Conservation (phyloP, 2,888 invertebrate genomes). For the Resseliella maxima region DNA sequence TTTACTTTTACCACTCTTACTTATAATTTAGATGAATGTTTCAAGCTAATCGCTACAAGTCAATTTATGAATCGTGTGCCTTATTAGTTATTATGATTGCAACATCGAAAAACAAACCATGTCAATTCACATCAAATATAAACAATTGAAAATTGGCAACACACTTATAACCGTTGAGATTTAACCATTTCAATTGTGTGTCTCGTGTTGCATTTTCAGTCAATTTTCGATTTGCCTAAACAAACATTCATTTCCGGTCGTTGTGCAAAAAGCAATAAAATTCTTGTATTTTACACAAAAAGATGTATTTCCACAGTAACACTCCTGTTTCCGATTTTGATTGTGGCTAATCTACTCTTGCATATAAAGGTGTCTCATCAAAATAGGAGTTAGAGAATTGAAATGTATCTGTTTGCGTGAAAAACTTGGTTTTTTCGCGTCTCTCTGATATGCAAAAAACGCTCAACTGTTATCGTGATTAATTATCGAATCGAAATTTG, state of each 20-base stretch:
- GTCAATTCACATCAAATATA: constrained; percentile 33
- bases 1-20: background rate
- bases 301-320: background rate
- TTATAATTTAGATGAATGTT: background rate
- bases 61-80: constrained; percentile 16
- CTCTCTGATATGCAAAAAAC: no score
- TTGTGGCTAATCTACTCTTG: background rate
- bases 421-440: no score
- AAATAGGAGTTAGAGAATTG: background rate
- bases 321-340: background rate
- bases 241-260: constrained; percentile 26
- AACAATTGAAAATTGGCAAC: background rate
- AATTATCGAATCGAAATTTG: no score
- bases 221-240: background rate
- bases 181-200: constrained; percentile 22
- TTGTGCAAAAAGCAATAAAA: background rate
- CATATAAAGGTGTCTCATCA: background rate
- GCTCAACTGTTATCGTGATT: no score
- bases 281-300: background rate
- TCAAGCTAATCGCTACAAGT: constrained; percentile 19
- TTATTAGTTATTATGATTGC: constrained; percentile 20
- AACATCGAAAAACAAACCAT: background rate
- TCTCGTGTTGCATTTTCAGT: background rate
- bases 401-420: no score
- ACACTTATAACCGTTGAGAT: background rate